phyloP scores from a whole-genome alignment of 2,113 vertebrate species.

The Murina feae region DNA sequence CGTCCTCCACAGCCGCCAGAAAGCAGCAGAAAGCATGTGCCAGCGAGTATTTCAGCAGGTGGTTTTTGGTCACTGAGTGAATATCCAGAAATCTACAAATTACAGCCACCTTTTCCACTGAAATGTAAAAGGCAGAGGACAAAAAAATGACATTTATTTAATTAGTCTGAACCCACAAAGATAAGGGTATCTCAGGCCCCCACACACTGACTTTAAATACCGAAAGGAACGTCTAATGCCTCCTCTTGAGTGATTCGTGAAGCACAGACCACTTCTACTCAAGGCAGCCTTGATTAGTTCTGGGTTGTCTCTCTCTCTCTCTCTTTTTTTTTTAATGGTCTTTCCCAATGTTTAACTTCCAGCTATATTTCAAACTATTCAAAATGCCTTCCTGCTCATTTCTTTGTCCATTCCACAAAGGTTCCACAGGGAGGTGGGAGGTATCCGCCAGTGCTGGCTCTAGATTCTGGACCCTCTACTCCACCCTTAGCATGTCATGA shows the following conservation, averaged over 20 bases:
- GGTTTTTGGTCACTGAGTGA: conserved; percentile 97
- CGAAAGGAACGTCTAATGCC: background rate
- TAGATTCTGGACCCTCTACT: background rate
- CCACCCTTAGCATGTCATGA: background rate
- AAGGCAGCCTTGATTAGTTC: background rate
- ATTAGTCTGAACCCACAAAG: background rate
- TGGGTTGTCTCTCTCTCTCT: background rate
- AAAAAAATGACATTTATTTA: conserved; percentile 40
- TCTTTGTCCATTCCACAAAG: background rate
- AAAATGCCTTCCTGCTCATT: background rate
- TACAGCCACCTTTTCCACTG: conserved; percentile 97
- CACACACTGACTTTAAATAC: background rate
- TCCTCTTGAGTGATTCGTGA: background rate
- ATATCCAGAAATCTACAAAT: conserved; percentile 98
- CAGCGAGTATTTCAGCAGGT: conserved; percentile 95
- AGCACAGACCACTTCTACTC: background rate
- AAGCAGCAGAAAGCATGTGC: conserved; percentile 99
- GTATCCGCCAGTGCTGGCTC: background rate
- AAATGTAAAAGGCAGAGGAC: conserved; percentile 43
- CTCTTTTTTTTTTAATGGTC: background rate
- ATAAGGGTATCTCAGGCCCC: background rate
- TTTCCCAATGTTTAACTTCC: conserved; percentile 18
- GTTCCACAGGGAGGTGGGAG: background rate
- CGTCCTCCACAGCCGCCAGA: conserved; percentile 96
- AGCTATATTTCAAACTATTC: background rate